Evolutionary conservation across 2,113 vertebrate genomes (phyloP).

Genomic region (Sceloporus tristichus): DNA sequence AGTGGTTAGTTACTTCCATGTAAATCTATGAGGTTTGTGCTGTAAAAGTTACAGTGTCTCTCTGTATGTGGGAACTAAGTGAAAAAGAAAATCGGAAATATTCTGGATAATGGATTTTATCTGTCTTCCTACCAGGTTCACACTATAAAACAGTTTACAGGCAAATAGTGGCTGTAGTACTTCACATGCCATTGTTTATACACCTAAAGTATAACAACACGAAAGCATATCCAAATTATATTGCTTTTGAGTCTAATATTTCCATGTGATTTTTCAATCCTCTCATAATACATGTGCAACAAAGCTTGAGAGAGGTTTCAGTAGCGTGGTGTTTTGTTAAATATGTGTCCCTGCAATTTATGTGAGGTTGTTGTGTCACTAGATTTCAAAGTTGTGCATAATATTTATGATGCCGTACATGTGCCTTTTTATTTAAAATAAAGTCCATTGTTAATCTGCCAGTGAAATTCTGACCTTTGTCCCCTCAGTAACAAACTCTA

Average conservation of each 20-base stretch:
- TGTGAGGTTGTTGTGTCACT: neutral
- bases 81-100: too few species aligned
- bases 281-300: neutral
- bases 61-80: neutral
- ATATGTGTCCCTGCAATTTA: neutral
- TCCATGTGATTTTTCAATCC: neutral
- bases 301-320: neutral
- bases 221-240: neutral
- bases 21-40: neutral
- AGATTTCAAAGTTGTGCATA: neutral
- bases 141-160: neutral
- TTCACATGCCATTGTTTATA: neutral
- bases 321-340: neutral
- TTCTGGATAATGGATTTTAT: neutral
- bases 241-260: neutral
- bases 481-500: slow-evolving; percentile 22
- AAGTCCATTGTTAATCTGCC: slow-evolving; percentile 30
- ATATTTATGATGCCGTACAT: slow-evolving; percentile 15
- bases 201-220: neutral
- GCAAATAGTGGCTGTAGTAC: neutral
- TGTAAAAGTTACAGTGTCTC: neutral
- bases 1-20: neutral
- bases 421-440: neutral
- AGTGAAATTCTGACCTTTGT: slow-evolving; percentile 31
- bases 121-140: neutral